These are phyloP conservation scores for Leptopilina clavipes DNA, from an alignment of 1,140 invertebrate species.

Conservation along the genomic window DNA sequence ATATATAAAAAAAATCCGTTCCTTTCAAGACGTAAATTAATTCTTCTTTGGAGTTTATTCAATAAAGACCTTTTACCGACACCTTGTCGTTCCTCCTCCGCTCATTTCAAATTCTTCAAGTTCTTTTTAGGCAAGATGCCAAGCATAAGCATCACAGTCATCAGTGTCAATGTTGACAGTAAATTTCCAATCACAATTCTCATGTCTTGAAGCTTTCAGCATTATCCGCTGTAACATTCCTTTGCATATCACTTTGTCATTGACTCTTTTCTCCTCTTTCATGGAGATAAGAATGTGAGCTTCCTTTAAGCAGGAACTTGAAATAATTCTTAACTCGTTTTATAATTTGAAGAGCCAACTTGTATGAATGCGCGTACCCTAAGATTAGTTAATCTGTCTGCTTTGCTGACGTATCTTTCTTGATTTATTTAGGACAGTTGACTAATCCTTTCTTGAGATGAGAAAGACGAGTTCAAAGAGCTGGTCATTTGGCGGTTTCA, in stretches of 20 bases:
- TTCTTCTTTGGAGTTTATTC: background rate
- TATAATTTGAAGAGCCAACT: conserved; percentile 60
- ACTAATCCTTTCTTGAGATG: conserved; percentile 63
- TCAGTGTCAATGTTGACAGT: conserved; percentile 19
- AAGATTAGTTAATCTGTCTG: conserved; percentile 61
- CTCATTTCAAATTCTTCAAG: background rate
- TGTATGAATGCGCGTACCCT: conserved; percentile 59
- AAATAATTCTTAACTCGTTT: conserved; percentile 35
- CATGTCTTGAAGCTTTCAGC: background rate
- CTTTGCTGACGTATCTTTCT: conserved; percentile 48
- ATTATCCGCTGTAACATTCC: background rate
- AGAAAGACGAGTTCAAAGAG: conserved; percentile 42
- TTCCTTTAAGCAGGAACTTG: background rate
- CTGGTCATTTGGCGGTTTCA: conserved; percentile 48
- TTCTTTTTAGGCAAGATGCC: conserved; percentile 16
- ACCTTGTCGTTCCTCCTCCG: background rate
- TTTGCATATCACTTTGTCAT: background rate
- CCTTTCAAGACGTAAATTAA: background rate
- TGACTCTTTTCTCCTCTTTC: background rate
- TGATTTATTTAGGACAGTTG: conserved; percentile 67
- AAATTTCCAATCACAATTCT: background rate
- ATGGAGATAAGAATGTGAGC: background rate
- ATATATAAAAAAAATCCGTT: background rate
- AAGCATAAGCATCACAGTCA: conserved; percentile 11
- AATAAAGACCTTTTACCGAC: background rate